Conservation (phyloP, 92 coral and sea anemone species). For the Bergia puertoricense region DNA sequence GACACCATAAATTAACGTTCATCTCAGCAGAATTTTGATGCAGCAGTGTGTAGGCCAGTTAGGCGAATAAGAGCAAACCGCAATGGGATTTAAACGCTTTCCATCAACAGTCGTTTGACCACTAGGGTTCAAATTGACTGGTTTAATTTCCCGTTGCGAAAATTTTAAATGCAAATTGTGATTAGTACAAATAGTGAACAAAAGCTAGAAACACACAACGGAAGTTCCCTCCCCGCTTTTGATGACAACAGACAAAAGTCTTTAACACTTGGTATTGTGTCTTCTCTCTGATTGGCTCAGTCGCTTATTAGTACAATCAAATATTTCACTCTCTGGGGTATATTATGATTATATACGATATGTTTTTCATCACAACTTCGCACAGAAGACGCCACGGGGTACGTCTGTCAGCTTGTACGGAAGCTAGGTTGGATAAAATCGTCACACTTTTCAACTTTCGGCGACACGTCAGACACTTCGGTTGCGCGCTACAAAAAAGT, state of each 20-base stretch:
- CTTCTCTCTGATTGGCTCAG: slow-evolving; percentile 76
- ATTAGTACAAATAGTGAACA: slow-evolving; percentile 86
- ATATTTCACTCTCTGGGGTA: slow-evolving; percentile 80
- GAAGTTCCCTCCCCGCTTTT: slow-evolving; percentile 93
- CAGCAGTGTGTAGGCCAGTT: neutral
- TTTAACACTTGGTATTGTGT: slow-evolving; percentile 54
- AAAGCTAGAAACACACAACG: slow-evolving; percentile 81
- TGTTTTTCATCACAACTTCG: slow-evolving; percentile 49
- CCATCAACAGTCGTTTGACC: slow-evolving; percentile 40
- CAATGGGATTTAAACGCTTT: slow-evolving; percentile 32
- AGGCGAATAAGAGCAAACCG: neutral
- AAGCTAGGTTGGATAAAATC: slow-evolving; percentile 18
- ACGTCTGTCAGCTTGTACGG: slow-evolving; percentile 31
- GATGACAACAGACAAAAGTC: slow-evolving; percentile 88
- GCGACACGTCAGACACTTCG: neutral
- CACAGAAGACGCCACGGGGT: slow-evolving; percentile 39
- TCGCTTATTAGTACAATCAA: slow-evolving; percentile 70
- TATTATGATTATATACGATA: slow-evolving; percentile 43
- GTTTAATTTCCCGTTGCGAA: slow-evolving; percentile 86
- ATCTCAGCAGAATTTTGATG: neutral
- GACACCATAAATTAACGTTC: neutral
- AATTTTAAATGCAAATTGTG: slow-evolving; percentile 88
- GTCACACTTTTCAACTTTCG: slow-evolving; percentile 1
- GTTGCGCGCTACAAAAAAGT: neutral
- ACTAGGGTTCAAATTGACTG: slow-evolving; percentile 45